Evolutionary conservation across 1,140 invertebrate species (phyloP), one percentile per base, ranked within the genome.

Genomic region (Magallana gigas): DNA sequence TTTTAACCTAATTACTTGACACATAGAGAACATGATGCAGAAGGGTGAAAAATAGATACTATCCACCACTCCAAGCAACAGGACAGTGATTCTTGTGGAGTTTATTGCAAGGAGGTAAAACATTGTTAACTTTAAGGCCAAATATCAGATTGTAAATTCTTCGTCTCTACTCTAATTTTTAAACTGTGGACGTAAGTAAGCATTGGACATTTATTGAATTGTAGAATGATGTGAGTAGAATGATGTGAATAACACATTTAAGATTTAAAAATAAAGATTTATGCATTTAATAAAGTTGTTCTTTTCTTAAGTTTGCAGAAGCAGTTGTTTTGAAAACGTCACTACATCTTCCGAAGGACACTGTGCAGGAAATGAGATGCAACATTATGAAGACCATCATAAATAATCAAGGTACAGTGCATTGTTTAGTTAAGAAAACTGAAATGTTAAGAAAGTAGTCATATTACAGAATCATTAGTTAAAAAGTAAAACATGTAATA

Each of bases 31-130:
- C 23, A 23, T 23, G 23, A 68, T 68, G 16, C 64, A 7, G 18
- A 23, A 23, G 64, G 64, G 4, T 68, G 23, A 18, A 68, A 68
- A 68, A 68, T 68, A 1, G 64, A 68, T 68, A 68, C 64, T 0
- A 68, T 68, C n/a, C 64, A 68, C 64, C 64, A 68, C 64, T 68
- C 18, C 3, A 68, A 68, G 18, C 64, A 68, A 68, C 64, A 68
- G 64, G 64, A 68, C 23, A 68, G 64, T 68, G 64, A 9, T 68
- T 68, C 64, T 18, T 68, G 64, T 29, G 64, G 23, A 23, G 23
- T 23, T 23, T 1, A 23, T 23, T 23, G 23, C 23, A 23, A 1
- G 23, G 1, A 23, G 23, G 23, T 23, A 23, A 23, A 23, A 23
- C 23, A 23, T 23, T 23, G 23, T 23, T 23, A 23, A 23, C 23